Conservation (phyloP, 2,113 vertebrate genomes). For the Rostratula benghalensis region DNA sequence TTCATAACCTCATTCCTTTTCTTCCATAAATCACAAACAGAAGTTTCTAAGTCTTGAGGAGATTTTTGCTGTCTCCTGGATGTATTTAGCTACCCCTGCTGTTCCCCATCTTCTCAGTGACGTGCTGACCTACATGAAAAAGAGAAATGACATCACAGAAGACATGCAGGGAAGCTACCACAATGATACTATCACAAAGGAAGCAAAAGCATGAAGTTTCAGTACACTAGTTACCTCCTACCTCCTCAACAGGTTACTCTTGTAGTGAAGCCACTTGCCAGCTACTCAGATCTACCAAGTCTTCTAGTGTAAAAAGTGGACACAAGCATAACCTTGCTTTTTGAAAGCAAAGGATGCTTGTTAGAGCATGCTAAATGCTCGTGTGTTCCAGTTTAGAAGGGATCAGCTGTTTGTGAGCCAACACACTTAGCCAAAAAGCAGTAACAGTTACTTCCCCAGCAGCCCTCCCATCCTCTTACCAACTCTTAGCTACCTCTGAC, state of each 20-base stretch:
- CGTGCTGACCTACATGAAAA: background rate
- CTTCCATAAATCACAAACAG: conserved; percentile 16
- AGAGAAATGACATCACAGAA: background rate
- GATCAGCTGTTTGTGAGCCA: background rate
- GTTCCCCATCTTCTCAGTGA: background rate
- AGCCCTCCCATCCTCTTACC: background rate
- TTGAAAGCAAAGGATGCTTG: background rate
- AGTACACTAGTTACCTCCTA: background rate
- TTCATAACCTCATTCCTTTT: conserved; percentile 4
- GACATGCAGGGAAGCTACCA: background rate
- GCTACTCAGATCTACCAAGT: background rate
- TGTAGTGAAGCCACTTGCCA: background rate
- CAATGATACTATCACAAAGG: background rate
- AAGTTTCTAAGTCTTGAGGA: conserved; percentile 26
- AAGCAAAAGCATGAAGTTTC: background rate
- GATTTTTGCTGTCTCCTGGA: background rate
- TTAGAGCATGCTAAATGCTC: background rate
- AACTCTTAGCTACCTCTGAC: background rate
- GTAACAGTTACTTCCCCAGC: background rate
- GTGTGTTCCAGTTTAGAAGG: background rate
- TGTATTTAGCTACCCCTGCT: background rate
- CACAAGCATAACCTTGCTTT: background rate
- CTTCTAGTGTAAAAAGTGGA: background rate
- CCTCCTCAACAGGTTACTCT: background rate
- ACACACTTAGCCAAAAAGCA: background rate